A percentile compares a stretch with the other conserved stretches of the same genome.
Conservation (phyloP, 1,140 invertebrate species). For the Formica selysi region DNA sequence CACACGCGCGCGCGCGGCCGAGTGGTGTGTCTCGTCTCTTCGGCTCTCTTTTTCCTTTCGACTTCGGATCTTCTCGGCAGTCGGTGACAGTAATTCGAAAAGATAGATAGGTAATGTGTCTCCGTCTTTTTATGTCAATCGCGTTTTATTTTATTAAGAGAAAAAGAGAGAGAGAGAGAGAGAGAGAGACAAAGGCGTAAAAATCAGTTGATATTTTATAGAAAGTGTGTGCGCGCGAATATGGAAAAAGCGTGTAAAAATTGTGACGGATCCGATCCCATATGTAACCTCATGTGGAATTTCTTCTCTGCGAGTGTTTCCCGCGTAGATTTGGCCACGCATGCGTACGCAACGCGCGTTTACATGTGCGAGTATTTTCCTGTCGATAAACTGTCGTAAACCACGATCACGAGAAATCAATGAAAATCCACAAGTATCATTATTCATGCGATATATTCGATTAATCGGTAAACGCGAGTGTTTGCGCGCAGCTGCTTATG, state of each 20-base stretch:
- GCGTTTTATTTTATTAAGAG: neutral
- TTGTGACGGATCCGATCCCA: neutral
- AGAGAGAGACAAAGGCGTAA: neutral
- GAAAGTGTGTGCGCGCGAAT: neutral
- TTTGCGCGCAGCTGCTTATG: neutral
- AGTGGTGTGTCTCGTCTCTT: slow-evolving; percentile 22
- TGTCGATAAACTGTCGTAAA: neutral
- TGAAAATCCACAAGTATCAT: neutral
- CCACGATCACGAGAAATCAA: neutral
- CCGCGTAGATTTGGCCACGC: neutral
- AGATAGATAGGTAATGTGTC: slow-evolving; percentile 61
- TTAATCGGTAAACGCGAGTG: neutral
- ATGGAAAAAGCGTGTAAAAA: slow-evolving; percentile 3
- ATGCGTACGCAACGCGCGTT: neutral
- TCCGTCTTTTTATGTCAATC: slow-evolving; percentile 15
- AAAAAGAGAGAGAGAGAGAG: too few species aligned
- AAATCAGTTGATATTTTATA: neutral
- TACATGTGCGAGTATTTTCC: neutral
- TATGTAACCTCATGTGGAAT: slow-evolving; percentile 2
- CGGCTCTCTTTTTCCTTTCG: neutral
- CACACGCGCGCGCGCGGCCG: slow-evolving; percentile 45
- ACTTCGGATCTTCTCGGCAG: slow-evolving; percentile 45
- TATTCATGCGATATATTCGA: neutral
- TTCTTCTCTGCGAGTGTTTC: neutral
- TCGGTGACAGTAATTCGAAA: slow-evolving; percentile 61